Base-by-base conservation (phyloP, 2,113 vertebrate species). In the Solenodon paradoxus region DNA sequence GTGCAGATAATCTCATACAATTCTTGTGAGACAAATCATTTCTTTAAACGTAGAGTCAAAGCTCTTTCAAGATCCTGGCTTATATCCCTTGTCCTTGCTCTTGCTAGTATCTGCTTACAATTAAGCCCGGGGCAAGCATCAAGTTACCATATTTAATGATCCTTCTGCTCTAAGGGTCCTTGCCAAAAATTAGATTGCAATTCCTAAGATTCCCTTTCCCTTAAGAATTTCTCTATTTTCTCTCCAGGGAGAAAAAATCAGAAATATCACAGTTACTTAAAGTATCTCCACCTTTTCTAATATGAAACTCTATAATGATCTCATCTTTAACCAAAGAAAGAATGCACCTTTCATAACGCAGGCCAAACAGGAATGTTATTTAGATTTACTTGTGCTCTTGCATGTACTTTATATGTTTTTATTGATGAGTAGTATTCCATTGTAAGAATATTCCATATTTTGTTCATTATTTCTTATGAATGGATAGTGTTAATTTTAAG, bases 101-200 rank as follows among this genome's bases (percentile, higher is more conserved):
- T 93, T 85, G 53, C 32, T 55, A 38, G 90, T 96, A 57, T 97
- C 87, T 71, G 57, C 87, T 97, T 96, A 95, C 96, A 95, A 7
- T 89, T 96, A 96, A 97, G 87, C 85, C 64, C 28, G 15, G 83
- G 20, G 17, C 17, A 57, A 92, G 96, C 87, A 26, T 97, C 86
- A 82, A 79, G 92, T 97, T 96, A 95, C 96, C 1, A 7, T 93
- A 71, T 64, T 61, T 89, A 95, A 93, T 93, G 79, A 89, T 59
- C 96, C 79, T 86, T 88, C 45, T 90, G 42, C 57, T 96, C 64
- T 32, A 16, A 87, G 87, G 92, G 69, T 77, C 28, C 74, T 80
- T 92, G 92, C 71, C 94, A 96, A 88, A 96, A 95, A 61, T 93
- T 86, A 93, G 83, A 64, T 95, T 96, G 26, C 30, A 89, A 84